phyloP scores from a whole-genome alignment of 2,888 invertebrate genomes.

The Dynastes hyllus region DNA sequence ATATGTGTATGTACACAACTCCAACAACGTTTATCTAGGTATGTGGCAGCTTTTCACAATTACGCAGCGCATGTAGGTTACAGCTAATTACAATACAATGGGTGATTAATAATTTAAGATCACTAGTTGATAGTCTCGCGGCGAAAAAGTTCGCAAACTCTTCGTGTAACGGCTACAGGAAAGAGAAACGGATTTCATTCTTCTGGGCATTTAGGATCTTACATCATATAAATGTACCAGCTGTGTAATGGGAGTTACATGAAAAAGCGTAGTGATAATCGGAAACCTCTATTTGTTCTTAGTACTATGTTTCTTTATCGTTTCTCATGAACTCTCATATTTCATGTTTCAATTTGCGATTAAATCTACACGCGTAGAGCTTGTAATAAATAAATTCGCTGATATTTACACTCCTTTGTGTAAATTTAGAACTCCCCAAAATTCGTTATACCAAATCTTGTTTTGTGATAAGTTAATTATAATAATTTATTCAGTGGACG shows the following conservation, averaged over 20 bases:
- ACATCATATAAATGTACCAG: constrained; percentile 1
- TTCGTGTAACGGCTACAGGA: background rate
- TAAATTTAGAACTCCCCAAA: too few relatives aligned
- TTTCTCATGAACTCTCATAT: background rate
- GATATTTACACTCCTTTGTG: too few relatives aligned
- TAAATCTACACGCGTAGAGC: too few relatives aligned
- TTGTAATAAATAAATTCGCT: too few relatives aligned
- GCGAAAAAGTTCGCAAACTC: constrained; percentile 26
- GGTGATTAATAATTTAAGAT: constrained; percentile 41
- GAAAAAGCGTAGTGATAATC: too few relatives aligned
- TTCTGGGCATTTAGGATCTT: constrained; percentile 7
- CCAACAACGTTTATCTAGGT: too few relatives aligned
- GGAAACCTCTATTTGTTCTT: too few relatives aligned
- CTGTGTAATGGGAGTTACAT: background rate
- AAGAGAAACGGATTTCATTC: constrained; percentile 15
- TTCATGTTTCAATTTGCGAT: too few relatives aligned
- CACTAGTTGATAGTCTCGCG: constrained; percentile 1
- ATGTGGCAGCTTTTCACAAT: background rate
- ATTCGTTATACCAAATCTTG: too few relatives aligned
- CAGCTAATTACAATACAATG: constrained; percentile 33
- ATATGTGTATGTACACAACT: background rate
- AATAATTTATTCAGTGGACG: too few relatives aligned
- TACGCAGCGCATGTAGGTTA: constrained; percentile 21
- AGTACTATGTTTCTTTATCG: background rate
- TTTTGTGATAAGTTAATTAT: too few relatives aligned